phyloP scores from a whole-genome alignment of 2,797 vertebrate species.

The Malurus splendens region DNA sequence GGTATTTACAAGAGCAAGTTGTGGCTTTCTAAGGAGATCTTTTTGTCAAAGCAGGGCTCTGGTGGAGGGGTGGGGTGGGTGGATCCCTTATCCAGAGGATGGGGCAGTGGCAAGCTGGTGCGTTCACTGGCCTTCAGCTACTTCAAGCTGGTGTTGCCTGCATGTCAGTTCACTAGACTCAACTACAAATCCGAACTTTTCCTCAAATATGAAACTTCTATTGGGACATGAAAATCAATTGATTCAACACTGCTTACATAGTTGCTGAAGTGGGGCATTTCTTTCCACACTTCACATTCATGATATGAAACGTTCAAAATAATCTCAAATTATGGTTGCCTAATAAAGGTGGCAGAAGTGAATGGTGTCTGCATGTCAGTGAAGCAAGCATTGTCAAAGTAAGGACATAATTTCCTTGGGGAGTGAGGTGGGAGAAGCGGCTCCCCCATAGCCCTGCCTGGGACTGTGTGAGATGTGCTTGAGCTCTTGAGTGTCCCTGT shows the following conservation, averaged over 20 bases:
- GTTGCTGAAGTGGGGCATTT: accelerated
- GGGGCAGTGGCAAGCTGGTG: no score
- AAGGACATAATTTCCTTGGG: accelerated
- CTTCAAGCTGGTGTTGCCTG: accelerated
- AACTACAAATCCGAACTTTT: accelerated
- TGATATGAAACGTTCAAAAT: no score
- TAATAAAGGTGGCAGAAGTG: accelerated
- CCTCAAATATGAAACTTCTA: accelerated
- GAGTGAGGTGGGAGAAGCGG: background rate
- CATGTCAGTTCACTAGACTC: accelerated
- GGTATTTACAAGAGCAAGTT: accelerated
- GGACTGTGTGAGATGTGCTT: accelerated
- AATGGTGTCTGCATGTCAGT: accelerated
- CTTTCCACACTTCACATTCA: accelerated
- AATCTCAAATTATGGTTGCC: accelerated
- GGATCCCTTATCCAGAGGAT: accelerated
- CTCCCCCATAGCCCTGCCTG: accelerated
- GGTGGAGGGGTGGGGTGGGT: accelerated
- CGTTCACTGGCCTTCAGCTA: background rate
- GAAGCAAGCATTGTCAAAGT: background rate
- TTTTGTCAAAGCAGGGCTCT: accelerated
- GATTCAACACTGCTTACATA: accelerated
- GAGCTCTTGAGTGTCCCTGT: accelerated
- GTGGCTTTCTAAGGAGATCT: accelerated
- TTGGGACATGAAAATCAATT: accelerated